Conservation (phyloP, 2,797 vertebrate species). For the Gambelia wislizenii region DNA sequence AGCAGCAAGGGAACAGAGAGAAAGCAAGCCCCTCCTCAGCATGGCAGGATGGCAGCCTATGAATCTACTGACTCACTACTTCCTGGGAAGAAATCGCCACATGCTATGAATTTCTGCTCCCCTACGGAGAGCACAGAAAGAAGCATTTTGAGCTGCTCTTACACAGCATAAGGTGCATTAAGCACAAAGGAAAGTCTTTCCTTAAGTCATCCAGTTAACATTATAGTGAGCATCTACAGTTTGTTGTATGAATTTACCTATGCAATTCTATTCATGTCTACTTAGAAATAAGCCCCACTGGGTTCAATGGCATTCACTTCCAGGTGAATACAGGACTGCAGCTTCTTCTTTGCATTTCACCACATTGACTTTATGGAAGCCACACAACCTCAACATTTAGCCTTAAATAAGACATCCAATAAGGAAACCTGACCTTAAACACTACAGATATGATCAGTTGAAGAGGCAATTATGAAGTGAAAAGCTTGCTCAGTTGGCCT, state of each 20-base stretch:
- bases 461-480: not conserved
- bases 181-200: not conserved
- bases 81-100: conserved; percentile 2
- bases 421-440: not conserved
- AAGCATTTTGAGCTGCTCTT: not conserved
- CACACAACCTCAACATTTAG: not conserved
- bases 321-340: not conserved
- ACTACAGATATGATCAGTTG: not conserved
- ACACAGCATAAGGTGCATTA: not conserved
- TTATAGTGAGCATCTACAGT: not conserved
- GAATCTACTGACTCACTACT: not conserved
- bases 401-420: not conserved
- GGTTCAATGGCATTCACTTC: not conserved
- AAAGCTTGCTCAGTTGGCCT: not conserved
- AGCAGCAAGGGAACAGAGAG: not conserved
- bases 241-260: not conserved
- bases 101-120: not conserved
- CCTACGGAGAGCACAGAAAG: not conserved
- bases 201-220: not conserved
- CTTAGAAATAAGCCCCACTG: not conserved
- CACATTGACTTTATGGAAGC: not conserved
- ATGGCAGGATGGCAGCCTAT: not conserved
- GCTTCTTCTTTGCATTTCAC: not conserved
- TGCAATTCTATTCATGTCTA: no score
- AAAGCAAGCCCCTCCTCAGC: not conserved